Base-by-base conservation (phyloP, 2,797 vertebrate species). In the Catamblyrhynchus diadema region DNA sequence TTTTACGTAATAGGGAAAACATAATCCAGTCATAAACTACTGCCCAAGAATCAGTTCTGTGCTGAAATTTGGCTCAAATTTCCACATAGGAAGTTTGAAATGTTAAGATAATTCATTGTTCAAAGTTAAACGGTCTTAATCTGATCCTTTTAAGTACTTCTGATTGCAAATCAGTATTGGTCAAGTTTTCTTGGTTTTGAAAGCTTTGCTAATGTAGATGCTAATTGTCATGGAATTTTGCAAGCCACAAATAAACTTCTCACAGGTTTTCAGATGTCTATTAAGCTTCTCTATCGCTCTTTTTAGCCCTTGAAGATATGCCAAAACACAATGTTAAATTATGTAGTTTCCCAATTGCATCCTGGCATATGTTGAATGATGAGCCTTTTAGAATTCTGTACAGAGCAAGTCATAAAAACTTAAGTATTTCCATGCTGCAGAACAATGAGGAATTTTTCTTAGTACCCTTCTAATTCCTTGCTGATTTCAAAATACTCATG, bases 161-260 rank as follows among this genome's bases (percentile, higher is more conserved):
- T 88, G 73, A 94, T 66, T 84, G 51, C 73, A 81, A 72, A 84
- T 86, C 83, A 64, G 65, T 57, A 72, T 88, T 74, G 91, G 59
- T 72, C 33, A 72, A 78, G 47, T 91, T n/a, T 69, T 78, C 85
- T 90, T 42, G 12, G 15, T 84, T 94, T 85, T 67, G 48, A 89
- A 89, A 86, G 66, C 65, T 87, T 61, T 75, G 69, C 54, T 94
- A 77, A 83, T 92, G 61, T 62, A 91, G 42, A 78, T 74, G 69
- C 69, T 82, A 87, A 86, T 48, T 78, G 86, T 78, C 13, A 61
- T 18, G 62, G 87, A 83, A 86, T 92, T 83, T 60, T 82, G 81
- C 72, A 93, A 95, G 75, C 69, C 92, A 85, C 84, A 81, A 45
- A 88, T 65, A 72, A 35, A 81, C 30, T 93, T 90, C 82, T 92